Evolutionary conservation across 2,797 vertebrate species (phyloP).

Genomic region (Schizothorax lantsangensis): DNA sequence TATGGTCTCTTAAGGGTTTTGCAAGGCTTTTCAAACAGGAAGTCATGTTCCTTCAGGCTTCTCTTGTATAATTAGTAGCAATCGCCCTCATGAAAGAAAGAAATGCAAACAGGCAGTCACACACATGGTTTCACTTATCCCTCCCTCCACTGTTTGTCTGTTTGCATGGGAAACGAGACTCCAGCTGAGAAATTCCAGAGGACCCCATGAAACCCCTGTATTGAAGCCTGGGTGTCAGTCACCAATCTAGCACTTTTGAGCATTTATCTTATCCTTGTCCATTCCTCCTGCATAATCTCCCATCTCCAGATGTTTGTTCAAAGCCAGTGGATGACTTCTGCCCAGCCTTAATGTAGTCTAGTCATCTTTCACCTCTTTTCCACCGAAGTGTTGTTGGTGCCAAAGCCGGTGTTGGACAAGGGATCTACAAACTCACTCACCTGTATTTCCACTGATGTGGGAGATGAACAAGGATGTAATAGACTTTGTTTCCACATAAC

Average conservation of each 20-base stretch:
- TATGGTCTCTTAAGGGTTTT: constrained; percentile 61
- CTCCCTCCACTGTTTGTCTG: constrained; percentile 59
- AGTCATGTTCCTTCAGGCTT: constrained; percentile 63
- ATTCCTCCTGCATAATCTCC: constrained; percentile 59
- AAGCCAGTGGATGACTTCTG: constrained; percentile 21
- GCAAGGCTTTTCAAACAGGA: constrained; percentile 69
- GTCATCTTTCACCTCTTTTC: not conserved
- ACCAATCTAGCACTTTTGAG: constrained; percentile 4
- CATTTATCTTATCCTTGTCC: constrained; percentile 45
- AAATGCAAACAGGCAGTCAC: constrained; percentile 46
- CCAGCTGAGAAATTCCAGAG: constrained; percentile 53
- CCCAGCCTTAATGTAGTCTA: not conserved
- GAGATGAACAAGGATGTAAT: not conserved
- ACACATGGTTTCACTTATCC: constrained; percentile 80
- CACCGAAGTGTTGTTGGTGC: not conserved
- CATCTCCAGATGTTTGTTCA: constrained; percentile 47
- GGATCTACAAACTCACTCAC: not conserved
- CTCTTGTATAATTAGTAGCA: constrained; percentile 73
- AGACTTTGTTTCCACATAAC: not conserved
- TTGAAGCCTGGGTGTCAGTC: constrained; percentile 61
- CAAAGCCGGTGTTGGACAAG: not conserved
- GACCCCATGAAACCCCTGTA: constrained; percentile 49
- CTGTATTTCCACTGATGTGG: not conserved
- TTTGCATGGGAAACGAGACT: constrained; percentile 73
- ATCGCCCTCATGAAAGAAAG: constrained; percentile 57